Base-by-base conservation (phyloP, 2,797 vertebrate species). In the Pantherophis alleghaniensis region DNA sequence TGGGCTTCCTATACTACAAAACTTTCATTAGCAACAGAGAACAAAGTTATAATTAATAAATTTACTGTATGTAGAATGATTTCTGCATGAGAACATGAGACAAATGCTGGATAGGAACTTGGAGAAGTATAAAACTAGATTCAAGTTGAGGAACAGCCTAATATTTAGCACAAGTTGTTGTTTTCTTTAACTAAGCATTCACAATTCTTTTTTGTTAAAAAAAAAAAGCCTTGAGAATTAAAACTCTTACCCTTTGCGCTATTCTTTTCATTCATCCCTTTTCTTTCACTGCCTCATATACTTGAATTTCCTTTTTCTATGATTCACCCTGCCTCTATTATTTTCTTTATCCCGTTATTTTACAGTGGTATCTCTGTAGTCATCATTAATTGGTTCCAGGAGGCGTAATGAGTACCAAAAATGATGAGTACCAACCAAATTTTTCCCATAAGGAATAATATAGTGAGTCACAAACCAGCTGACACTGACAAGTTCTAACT, bases 1-100 rank as follows among this genome's bases (percentile, higher is more conserved):
- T 92, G 92, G 1, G 2, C 28, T 94, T 94, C 57, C 42, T 93
- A 92, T 93, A 56, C 26, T 83, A 87, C 93, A 90, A 94, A 96
- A 94, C 18, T 94, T 95, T 90, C 88, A 83, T 69, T 93, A 56
- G 61, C 42, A 88, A 88, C 42, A 95, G 22, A 6, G 9, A 86
- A 86, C 24, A 24, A 61, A 55, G 11, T 89, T 89, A 66, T 47
- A 47, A 89, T 66, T 28, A 86, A 59, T 32, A 93, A 63, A 88
- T 3, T 13, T 55, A 53, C 14, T 37, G 20, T 24, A 83, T 47
- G 20, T 2, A 83, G 74, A 83, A 20, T 47, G 74, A 24, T 53
- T 79, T 88, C n/a, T 74, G 24, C 7, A 83, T 83, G 37, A 24
- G 74, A 83, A 47, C 37, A 83, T 47, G 37, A 83, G 74, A 24